phyloP scores from a whole-genome alignment of 1,140 invertebrate species.

The Brachionus asplanchnoidis region DNA sequence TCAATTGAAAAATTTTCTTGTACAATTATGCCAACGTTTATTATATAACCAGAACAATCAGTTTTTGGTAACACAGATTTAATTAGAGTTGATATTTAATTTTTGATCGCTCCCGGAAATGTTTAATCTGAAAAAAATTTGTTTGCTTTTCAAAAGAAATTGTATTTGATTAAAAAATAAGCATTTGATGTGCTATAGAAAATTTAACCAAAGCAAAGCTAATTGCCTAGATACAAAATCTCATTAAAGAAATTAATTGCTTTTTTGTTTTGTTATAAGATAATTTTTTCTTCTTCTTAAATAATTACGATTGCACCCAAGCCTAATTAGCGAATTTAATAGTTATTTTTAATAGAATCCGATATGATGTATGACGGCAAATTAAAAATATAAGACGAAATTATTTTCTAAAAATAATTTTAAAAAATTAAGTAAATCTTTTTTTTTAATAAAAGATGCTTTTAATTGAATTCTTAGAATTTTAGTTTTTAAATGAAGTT shows the following conservation, averaged over 20 bases:
- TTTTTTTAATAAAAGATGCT: not conserved
- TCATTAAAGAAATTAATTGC: not conserved
- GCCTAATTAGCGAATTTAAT: not conserved
- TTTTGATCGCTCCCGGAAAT: not conserved
- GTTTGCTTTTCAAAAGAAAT: not conserved
- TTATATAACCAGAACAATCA: slow-evolving; percentile 1
- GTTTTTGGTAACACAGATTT: not conserved
- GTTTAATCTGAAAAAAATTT: not conserved
- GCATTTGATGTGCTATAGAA: not conserved
- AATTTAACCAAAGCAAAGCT: not conserved
- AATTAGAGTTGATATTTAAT: not conserved
- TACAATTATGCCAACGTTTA: not conserved
- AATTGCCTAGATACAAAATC: not conserved
- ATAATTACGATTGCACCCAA: not conserved
- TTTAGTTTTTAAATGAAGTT: not conserved
- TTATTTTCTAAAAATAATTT: not conserved
- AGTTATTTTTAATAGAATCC: not conserved
- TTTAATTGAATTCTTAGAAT: slow-evolving; percentile 6
- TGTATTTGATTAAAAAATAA: not conserved
- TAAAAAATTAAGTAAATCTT: not conserved
- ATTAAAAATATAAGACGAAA: not conserved
- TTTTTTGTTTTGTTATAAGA: not conserved
- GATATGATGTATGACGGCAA: not conserved
- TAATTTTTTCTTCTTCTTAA: not conserved
- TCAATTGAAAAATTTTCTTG: not conserved